Conservation (phyloP, 1,140 invertebrate genomes). For the Hyles euphorbiae region DNA sequence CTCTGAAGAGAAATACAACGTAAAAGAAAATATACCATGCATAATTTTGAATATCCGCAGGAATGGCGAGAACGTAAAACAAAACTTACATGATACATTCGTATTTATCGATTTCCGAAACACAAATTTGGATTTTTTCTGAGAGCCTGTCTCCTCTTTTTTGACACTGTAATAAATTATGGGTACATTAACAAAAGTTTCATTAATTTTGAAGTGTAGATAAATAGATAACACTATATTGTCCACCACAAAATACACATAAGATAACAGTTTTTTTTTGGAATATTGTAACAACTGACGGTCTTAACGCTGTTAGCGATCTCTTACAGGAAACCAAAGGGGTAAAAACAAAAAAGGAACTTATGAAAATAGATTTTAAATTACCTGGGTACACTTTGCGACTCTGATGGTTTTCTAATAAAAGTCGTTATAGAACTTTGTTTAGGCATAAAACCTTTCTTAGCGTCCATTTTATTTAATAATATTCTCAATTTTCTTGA, state of each 20-base stretch:
- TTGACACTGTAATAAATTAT: slow-evolving; percentile 16
- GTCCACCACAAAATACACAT: no score
- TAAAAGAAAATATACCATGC: no score
- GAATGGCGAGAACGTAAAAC: no score
- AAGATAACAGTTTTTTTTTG: no score
- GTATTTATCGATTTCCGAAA: slow-evolving; percentile 38
- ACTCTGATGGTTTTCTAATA: slow-evolving; percentile 28
- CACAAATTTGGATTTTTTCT: slow-evolving; percentile 51
- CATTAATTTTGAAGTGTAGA: no score
- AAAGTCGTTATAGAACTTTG: slow-evolving; percentile 39
- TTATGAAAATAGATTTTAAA: background rate
- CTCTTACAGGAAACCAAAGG: no score
- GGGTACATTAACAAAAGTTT: slow-evolving; percentile 10
- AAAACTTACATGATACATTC: slow-evolving; percentile 21
- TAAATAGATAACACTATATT: no score
- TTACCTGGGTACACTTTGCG: background rate
- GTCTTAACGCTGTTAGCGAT: no score
- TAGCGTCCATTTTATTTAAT: slow-evolving; percentile 25
- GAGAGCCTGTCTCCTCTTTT: slow-evolving; percentile 22
- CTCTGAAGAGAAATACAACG: no score
- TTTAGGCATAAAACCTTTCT: slow-evolving; percentile 24
- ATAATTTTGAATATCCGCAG: no score
- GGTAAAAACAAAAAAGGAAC: background rate
- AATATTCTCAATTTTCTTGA: background rate
- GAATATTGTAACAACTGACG: no score